phyloP scores from a whole-genome alignment of 2,113 vertebrate genomes.

The Muscicapa adusta region DNA sequence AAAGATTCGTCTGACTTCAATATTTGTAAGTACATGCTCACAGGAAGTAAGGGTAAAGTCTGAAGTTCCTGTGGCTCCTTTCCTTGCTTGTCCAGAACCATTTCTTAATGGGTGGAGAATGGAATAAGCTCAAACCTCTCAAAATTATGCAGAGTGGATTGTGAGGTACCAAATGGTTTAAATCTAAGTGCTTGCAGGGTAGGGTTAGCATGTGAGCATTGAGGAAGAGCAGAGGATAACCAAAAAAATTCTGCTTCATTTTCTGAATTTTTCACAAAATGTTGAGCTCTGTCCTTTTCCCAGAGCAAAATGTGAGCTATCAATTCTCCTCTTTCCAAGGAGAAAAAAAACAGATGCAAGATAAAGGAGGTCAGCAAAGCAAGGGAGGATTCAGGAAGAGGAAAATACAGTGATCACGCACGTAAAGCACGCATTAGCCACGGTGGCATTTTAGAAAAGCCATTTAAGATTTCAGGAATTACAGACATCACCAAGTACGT shows the following conservation, averaged over 20 bases:
- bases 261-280: background rate
- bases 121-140: background rate
- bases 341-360: background rate
- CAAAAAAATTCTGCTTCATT: background rate
- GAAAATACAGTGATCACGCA: background rate
- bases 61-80: background rate
- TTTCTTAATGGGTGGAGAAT: background rate
- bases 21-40: background rate
- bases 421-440: background rate
- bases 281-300: background rate
- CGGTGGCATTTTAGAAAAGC: background rate
- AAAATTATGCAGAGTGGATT: background rate
- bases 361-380: background rate
- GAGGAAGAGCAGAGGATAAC: background rate
- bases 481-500: background rate
- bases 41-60: background rate
- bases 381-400: background rate
- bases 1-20: background rate
- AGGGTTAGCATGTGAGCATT: background rate
- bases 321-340: background rate
- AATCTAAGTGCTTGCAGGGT: background rate
- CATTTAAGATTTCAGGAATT: background rate
- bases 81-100: background rate
- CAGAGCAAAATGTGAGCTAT: background rate
- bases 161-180: background rate